Percentiles rank a stretch among this genome's conserved stretches.
Evolutionary conservation across 2,888 invertebrate genomes (phyloP).

Genomic region (Camptogramma bilineatum): DNA sequence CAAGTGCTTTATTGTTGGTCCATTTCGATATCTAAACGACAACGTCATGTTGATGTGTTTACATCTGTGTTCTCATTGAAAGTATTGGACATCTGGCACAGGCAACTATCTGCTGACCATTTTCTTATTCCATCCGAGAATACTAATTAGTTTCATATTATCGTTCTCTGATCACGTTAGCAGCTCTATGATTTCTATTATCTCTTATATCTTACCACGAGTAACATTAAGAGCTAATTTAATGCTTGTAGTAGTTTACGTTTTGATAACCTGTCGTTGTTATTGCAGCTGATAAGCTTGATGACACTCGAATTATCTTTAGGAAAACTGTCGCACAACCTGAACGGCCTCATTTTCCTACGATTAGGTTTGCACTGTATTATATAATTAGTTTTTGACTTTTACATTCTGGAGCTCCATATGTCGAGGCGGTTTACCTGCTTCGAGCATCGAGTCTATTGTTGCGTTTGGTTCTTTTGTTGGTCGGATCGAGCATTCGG

Average conservation of each 20-base stretch:
- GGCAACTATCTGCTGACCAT: slow-evolving; percentile 24
- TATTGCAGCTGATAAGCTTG: slow-evolving; percentile 31
- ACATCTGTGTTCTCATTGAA: slow-evolving; percentile 32
- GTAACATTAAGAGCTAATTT: slow-evolving; percentile 26
- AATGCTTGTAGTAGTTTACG: slow-evolving; percentile 30
- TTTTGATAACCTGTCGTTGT: slow-evolving; percentile 34
- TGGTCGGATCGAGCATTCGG: slow-evolving; percentile 36
- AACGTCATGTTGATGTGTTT: slow-evolving; percentile 26
- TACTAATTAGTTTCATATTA: slow-evolving; percentile 21
- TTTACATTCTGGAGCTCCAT: slow-evolving; percentile 24
- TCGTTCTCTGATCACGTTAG: slow-evolving; percentile 8
- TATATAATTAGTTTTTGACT: slow-evolving; percentile 9
- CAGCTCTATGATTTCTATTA: slow-evolving; percentile 21
- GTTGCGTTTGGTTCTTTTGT: slow-evolving; percentile 42
- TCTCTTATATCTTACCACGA: slow-evolving; percentile 14
- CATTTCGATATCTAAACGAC: slow-evolving; percentile 35
- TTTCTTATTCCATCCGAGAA: slow-evolving; percentile 28
- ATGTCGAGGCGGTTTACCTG: slow-evolving; percentile 43
- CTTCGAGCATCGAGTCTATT: slow-evolving; percentile 47
- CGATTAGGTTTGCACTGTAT: neutral
- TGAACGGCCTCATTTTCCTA: slow-evolving; percentile 28
- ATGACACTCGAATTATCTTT: slow-evolving; percentile 29
- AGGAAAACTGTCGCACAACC: slow-evolving; percentile 23
- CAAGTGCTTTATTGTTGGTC: slow-evolving; percentile 24
- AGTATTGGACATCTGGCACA: slow-evolving; percentile 30